Evolutionary conservation across 2,113 vertebrate genomes (phyloP).

Genomic region (Ciconia stormi): DNA sequence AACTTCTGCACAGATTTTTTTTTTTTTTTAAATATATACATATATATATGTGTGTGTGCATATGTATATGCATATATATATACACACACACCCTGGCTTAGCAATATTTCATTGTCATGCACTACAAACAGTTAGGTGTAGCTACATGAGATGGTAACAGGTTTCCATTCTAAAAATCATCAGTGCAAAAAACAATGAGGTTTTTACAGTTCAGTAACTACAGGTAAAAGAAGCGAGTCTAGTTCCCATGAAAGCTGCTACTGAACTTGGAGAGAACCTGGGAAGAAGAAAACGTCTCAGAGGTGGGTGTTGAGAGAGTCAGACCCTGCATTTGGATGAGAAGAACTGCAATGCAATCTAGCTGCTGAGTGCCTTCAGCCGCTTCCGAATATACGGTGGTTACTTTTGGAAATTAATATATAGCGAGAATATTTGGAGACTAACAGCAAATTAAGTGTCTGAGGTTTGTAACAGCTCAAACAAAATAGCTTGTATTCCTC

Average conservation of each 20-base stretch:
- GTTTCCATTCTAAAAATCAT: conserved; percentile 78
- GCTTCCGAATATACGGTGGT: not conserved
- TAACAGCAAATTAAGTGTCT: conserved; percentile 32
- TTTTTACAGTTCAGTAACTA: conserved; percentile 85
- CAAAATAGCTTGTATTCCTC: conserved; percentile 33
- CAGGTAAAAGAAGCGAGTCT: conserved; percentile 74
- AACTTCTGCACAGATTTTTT: conserved; percentile 28
- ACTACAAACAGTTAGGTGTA: conserved; percentile 72
- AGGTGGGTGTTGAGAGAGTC: conserved; percentile 41
- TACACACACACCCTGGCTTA: conserved; percentile 68
- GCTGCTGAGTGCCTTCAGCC: conserved; percentile 29
- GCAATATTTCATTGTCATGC: conserved; percentile 76
- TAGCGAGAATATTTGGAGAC: conserved; percentile 20
- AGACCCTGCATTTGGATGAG: conserved; percentile 57
- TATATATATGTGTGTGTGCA: not conserved
- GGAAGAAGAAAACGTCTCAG: conserved; percentile 21
- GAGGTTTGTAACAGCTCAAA: conserved; percentile 54
- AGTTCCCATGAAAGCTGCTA: conserved; percentile 63
- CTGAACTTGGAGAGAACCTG: conserved; percentile 50
- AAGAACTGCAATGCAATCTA: conserved; percentile 14
- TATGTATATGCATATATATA: not conserved
- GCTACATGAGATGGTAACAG: conserved; percentile 79
- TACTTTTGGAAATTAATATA: conserved; percentile 8
- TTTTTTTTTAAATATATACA: not conserved
- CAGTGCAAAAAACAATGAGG: conserved; percentile 93